Base-by-base conservation (phyloP, 2,113 vertebrate species). In the Heterochromis multidens region DNA sequence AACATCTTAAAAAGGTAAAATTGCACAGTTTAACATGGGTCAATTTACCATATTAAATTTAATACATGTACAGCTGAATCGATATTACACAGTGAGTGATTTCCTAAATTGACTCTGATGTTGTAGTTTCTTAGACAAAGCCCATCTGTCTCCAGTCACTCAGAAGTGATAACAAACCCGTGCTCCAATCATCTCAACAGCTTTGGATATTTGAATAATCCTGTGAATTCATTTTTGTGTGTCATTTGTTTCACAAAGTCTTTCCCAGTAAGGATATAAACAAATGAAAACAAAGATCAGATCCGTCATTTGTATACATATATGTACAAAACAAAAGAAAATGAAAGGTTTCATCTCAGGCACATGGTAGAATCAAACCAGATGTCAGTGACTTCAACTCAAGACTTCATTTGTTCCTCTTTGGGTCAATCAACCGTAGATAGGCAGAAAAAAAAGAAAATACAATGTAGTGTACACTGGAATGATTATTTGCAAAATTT, bases 291-390 rank as follows among this genome's bases (percentile, higher is more conserved):
- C 82, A 60, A 37, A 49, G 29, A 83, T 56, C 67, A 81, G 49
- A n/a, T 74, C 27, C 61, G 27, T 84, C 37, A 72, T 84, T 70
- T 87, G 63, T 78, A 65, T 84, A 89, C 74, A 87, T 56, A 77
- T 40, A 78, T 88, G 63, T 88, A 89, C 85, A 89, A 25, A 89
- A 77, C 57, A 89, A 84, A 79, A 29, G 29, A 84, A 90, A 90
- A 81, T 60, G 17, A 62, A 35, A 27, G 0, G 27, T 86, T 76
- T 79, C 84, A 90, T 92, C 85, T 92, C 91, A 95, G 96, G 93
- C 95, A 96, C 92, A 72, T 94, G 95, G 96, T 91, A 94, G 91
- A 93, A 95, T 94, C 86, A 81, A 93, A 95, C 85, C 54, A 63
- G 88, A 93, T 80, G 83, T 87, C 85, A 91, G 86, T 40, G 19